Conservation (phyloP, 1,140 invertebrate genomes). For the Scylla paramamosain region DNA sequence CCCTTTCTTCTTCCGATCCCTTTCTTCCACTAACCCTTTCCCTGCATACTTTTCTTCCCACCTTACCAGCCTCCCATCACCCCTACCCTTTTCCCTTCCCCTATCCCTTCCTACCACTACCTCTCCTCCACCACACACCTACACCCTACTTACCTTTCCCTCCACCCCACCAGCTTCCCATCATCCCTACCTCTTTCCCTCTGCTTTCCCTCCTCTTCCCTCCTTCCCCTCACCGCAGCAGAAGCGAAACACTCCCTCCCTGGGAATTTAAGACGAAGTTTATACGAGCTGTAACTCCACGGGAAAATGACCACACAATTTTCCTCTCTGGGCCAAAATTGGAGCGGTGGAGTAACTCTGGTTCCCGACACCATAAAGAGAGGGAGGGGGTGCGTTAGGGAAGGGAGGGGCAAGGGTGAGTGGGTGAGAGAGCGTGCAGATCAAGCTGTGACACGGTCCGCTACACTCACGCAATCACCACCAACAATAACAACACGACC, state of each 20-base stretch:
- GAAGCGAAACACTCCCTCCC: not conserved
- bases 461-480: too few species aligned
- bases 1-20: not conserved
- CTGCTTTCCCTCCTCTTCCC: not conserved
- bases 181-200: not conserved
- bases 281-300: not conserved
- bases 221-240: not conserved
- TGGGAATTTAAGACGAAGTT: not conserved
- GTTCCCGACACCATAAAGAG: not conserved
- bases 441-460: too few species aligned
- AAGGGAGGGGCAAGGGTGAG: not conserved
- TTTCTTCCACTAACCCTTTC: too few species aligned
- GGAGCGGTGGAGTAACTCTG: not conserved
- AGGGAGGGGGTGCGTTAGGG: not conserved
- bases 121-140: too few species aligned
- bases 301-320: conserved; percentile 22
- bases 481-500: too few species aligned
- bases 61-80: too few species aligned
- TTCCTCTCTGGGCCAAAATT: not conserved
- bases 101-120: too few species aligned
- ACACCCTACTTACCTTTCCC: too few species aligned
- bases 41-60: too few species aligned
- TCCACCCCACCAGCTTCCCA: too few species aligned
- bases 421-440: too few species aligned
- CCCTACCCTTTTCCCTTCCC: too few species aligned